Evolutionary conservation across 2,888 invertebrate genomes (phyloP), one percentile per base, ranked within the genome.

Genomic region (Drosophila picticornis): DNA sequence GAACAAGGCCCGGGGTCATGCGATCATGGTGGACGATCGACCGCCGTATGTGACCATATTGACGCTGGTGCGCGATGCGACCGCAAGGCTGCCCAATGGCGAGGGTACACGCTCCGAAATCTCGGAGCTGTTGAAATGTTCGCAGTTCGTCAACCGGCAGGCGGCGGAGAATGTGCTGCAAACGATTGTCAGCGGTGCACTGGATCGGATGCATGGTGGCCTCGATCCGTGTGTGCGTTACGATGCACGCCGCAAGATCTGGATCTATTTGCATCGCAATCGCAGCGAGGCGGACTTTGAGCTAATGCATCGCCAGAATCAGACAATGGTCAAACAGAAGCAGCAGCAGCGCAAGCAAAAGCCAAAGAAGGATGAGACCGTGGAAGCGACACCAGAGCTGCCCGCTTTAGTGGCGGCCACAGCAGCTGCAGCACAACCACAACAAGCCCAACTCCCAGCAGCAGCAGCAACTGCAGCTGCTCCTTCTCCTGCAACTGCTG

Each of bases 181-280:
- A 83, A 96, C 96, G 3, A 97, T 98, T 0, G 97, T 99, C 0
- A 97, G 98, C 72, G 97, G 98, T 0, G 98, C 98, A 0, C 93
- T 99, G 55, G 99, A 99, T 91, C 94, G 98, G 25, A 95, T 99
- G 92, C 97, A 98, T 87, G 97, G 96, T 13, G 97, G 98, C 80
- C 92, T 94, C 1, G 99, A 99, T 94, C 98, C 99, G 0, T 97
- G 98, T 87, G 98, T 99, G 1, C 97, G 97, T 87, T 99, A 98
- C 91, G 98, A 99, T 92, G 96, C 97, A 1, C 96, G 97, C 85
- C 95, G 97, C 6, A 98, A 98, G 88, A 95, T 98, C 36, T 99
- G 99, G 99, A 97, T 98, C n/a, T 99, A 99, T 93, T 94, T 99
- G 64, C 98, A 99, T 92, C 95, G 98, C 66, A 95, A 96, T 91